phyloP scores from a whole-genome alignment of 2,797 vertebrate species.

The Chaetophractus vellerosus region DNA sequence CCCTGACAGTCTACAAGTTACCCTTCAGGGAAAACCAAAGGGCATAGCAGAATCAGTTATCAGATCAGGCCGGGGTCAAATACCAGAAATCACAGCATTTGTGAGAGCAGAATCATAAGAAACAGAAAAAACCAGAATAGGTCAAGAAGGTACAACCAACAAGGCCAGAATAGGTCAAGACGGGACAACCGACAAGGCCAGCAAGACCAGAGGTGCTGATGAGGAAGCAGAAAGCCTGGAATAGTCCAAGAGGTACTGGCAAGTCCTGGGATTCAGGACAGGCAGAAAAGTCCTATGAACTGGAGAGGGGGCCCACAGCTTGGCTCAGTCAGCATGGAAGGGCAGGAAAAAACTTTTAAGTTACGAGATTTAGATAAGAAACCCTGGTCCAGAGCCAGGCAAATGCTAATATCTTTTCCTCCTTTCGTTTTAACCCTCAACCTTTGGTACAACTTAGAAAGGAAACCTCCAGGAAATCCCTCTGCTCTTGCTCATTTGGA shows the following conservation, averaged over 20 bases:
- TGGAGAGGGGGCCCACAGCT: background rate
- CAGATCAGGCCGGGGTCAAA: slow-evolving; percentile 81
- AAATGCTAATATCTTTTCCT: background rate
- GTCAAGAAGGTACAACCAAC: no score
- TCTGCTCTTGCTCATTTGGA: background rate
- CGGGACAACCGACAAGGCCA: background rate
- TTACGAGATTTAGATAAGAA: background rate
- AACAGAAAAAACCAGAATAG: slow-evolving; percentile 68
- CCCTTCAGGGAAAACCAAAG: slow-evolving; percentile 83
- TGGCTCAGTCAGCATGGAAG: background rate
- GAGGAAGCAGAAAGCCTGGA: background rate
- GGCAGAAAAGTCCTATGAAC: background rate
- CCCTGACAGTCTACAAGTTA: slow-evolving; percentile 79
- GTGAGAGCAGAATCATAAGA: slow-evolving; percentile 63
- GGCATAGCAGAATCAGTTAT: slow-evolving; percentile 78
- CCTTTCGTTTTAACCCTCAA: background rate
- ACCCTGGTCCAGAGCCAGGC: background rate
- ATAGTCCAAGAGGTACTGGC: no score
- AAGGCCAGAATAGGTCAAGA: no score
- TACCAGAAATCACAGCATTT: slow-evolving; percentile 67
- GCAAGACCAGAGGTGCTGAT: background rate
- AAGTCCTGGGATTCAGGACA: background rate
- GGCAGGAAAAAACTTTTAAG: background rate
- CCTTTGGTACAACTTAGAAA: slow-evolving; percentile 10
- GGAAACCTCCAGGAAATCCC: slow-evolving; percentile 28